Conservation (phyloP, 1,140 invertebrate species). For the Pseudoatta argentina region DNA sequence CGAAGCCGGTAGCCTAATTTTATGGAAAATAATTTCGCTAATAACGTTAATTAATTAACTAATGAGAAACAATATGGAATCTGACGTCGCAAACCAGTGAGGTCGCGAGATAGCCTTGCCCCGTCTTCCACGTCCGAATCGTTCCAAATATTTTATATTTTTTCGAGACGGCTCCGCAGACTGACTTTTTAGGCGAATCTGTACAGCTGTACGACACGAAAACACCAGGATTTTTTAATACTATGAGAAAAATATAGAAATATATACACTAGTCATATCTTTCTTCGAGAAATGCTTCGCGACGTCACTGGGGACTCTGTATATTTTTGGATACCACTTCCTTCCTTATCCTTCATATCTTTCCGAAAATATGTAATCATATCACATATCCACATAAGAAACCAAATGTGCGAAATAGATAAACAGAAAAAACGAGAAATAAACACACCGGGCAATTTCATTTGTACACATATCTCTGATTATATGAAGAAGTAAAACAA, state of each 20-base stretch:
- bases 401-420: not conserved
- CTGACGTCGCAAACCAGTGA: slow-evolving; percentile 39
- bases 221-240: not conserved
- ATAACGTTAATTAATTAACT: slow-evolving; percentile 53
- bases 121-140: slow-evolving; percentile 64
- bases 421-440: not conserved
- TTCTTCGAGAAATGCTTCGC: slow-evolving; percentile 17
- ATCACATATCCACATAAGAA: slow-evolving; percentile 32
- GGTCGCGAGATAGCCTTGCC: slow-evolving; percentile 57
- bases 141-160: slow-evolving; percentile 44
- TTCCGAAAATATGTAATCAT: slow-evolving; percentile 38
- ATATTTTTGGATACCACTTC: slow-evolving; percentile 74
- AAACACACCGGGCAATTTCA: slow-evolving; percentile 20
- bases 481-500: not conserved
- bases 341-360: slow-evolving; percentile 49
- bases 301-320: slow-evolving; percentile 60
- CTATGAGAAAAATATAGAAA: not conserved
- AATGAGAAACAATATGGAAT: slow-evolving; percentile 33
- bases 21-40: slow-evolving; percentile 58
- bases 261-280: not conserved
- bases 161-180: slow-evolving; percentile 7
- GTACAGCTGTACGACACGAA: not conserved
- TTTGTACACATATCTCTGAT: slow-evolving; percentile 19
- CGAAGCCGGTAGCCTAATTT: slow-evolving; percentile 68
- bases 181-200: slow-evolving; percentile 40